Conservation (phyloP, 2,113 vertebrate species). For the Podocnemis expansa region DNA sequence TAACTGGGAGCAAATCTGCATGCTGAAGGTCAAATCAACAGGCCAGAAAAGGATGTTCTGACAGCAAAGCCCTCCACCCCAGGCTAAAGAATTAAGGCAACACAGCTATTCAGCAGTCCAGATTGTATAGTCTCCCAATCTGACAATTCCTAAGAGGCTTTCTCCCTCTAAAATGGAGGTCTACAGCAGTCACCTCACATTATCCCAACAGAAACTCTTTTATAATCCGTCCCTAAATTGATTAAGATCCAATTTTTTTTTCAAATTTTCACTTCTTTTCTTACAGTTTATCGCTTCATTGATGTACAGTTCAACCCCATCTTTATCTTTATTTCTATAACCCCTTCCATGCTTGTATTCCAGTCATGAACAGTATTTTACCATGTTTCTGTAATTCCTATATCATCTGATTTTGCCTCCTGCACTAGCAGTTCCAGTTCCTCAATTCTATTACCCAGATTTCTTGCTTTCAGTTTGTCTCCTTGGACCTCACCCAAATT, state of each 20-base stretch:
- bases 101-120: not conserved
- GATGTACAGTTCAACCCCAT: not conserved
- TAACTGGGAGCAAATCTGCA: not conserved
- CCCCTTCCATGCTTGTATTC: not conserved
- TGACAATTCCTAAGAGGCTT: not conserved
- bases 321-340: not conserved
- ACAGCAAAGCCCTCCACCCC: too few species aligned
- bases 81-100: too few species aligned
- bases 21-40: not conserved
- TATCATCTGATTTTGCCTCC: not conserved
- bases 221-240: not conserved
- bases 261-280: too few species aligned
- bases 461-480: not conserved
- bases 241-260: not conserved
- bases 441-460: not conserved
- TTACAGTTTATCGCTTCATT: not conserved
- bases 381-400: not conserved
- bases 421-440: not conserved
- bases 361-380: not conserved
- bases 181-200: not conserved
- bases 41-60: too few species aligned
- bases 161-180: not conserved
- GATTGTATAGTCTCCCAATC: not conserved
- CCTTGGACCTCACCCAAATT: not conserved
- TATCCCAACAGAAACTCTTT: not conserved